Base-by-base conservation (phyloP, 30 jellyfish, hydroid and myxozoan genomes). In the Hydractinia symbiolongicarpus region DNA sequence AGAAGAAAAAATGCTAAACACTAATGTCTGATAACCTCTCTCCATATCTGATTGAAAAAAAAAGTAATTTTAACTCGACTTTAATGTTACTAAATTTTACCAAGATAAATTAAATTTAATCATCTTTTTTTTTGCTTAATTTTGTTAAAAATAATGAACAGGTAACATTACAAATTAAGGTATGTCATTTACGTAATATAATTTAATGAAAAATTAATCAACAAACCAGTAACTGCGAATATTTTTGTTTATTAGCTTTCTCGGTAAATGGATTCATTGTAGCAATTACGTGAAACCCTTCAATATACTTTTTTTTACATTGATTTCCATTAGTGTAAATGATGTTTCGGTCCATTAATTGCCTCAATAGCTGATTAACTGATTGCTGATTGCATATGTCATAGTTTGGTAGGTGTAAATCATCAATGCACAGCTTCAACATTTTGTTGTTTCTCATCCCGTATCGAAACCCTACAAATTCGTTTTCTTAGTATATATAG, bases 371-470 rank as follows among this genome's bases (percentile, higher is more conserved):
- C 73, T 82, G 76, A 52, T 89, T 84, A 7, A 89, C 86, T 53
- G 96, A 55, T 54, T 64, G 72, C 50, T 76, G 77, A 56, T 79
- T 86, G 54, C 53, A 50, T 66, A 77, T 73, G 13, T 83, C 75
- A 19, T 54, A 19, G 17, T 61, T 50, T 78, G 86, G 86, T 55
- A 78, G 50, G 55, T 89, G 87, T 62, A 89, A 61, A 55, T 89
- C 96, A 68, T 89, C 96, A 40, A 86, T 72, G 75, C 83, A 89
- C 19, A 89, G 50, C 9, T 61, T 61, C 88, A 89, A 64, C n/a
- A 72, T 72, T 82, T 89, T 89, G 85, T 84, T 84, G 77, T 81
- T 88, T 74, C 80, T 86, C 9, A 94, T 94, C 16, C 96, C 96
- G 69, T 89, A 89, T 13, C 77, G 88, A 74, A 89, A 89, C 15